Base-by-base conservation (phyloP, 2,113 vertebrate genomes). In the Poeciliopsis occidentalis region DNA sequence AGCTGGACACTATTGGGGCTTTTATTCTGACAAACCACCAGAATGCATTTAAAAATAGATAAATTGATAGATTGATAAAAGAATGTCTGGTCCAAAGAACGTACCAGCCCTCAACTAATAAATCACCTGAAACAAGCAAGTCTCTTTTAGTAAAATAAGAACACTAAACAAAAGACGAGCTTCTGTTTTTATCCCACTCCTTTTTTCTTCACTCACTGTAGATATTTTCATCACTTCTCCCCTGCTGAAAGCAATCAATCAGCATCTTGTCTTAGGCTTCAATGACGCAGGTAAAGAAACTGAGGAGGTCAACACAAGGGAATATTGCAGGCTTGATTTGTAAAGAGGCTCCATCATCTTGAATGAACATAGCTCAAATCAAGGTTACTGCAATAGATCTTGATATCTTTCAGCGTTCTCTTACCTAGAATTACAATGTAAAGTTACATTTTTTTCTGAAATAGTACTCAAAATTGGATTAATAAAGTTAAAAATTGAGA, bases 211-310 rank as follows among this genome's bases (percentile, higher is more conserved):
- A 70, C 72, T 81, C 82, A 87, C 88, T 90, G 88, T 89, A 93
- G 92, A 92, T 94, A 93, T 94, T 60, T 93, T 91, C 90, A 91
- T 92, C 92, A 85, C 85, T 69, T 2, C 88, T 92, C 66, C 92
- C 92, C 87, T 92, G 92, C 91, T 92, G 93, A 93, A 93, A 94
- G 89, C 92, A 94, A 94, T 94, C 93, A 92, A 94, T 94, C 92
- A 92, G 92, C 86, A 88, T 92, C 91, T 94, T 92, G 91, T 94
- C 91, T 93, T 87, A 71, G 83, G 83, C 92, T 90, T 90, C 87
- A 87, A 83, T 94, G 91, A 94, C 85, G 92, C 93, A 92, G 87
- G 89, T 88, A 91, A 90, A 90, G 81, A 86, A 92, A 91, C 86
- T 79, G 73, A 92, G 77, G 84, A 85, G 92, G 90, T 91, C 91